Percentiles rank a stretch among this genome's conserved stretches.
These are phyloP conservation scores for Ormia ochracea DNA, from an alignment of 2,888 invertebrate genomes.

Conservation along the genomic window DNA sequence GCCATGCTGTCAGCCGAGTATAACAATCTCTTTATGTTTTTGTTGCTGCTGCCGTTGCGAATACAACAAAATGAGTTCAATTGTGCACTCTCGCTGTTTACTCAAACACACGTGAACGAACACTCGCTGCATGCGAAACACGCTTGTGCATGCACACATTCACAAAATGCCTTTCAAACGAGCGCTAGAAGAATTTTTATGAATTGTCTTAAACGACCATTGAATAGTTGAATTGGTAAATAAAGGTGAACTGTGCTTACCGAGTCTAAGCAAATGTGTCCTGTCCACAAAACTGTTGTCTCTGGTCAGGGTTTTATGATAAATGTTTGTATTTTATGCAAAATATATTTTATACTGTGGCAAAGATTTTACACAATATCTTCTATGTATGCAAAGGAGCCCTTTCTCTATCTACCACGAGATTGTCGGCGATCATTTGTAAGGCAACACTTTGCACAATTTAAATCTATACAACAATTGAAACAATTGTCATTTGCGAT, in stretches of 20 bases:
- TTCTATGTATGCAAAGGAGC: constrained; percentile 23
- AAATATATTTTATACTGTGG: constrained; percentile 23
- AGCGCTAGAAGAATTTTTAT: constrained; percentile 39
- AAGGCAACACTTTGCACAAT: constrained; percentile 36
- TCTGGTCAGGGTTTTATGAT: constrained; percentile 49
- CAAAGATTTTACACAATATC: background rate
- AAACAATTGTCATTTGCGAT: background rate
- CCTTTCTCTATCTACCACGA: constrained; percentile 40
- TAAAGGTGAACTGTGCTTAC: background rate
- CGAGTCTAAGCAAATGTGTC: constrained; percentile 25
- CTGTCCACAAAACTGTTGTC: constrained; percentile 28
- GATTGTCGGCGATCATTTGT: constrained; percentile 16
- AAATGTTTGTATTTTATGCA: constrained; percentile 58
- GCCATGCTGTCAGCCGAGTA: constrained; percentile 30
- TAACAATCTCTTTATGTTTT: constrained; percentile 33
- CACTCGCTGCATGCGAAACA: no score
- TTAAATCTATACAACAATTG: background rate
- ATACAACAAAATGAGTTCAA: constrained; percentile 40
- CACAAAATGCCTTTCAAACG: constrained; percentile 24
- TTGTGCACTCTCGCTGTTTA: constrained; percentile 13
- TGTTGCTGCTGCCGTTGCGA: background rate
- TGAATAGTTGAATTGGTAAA: constrained; percentile 29
- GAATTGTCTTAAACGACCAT: constrained; percentile 33
- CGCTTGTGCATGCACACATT: background rate
- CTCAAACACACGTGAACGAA: background rate